Evolutionary conservation across 2,113 vertebrate genomes (phyloP), one percentile per base, ranked within the genome.

Genomic region (Gobiocypris rarus): DNA sequence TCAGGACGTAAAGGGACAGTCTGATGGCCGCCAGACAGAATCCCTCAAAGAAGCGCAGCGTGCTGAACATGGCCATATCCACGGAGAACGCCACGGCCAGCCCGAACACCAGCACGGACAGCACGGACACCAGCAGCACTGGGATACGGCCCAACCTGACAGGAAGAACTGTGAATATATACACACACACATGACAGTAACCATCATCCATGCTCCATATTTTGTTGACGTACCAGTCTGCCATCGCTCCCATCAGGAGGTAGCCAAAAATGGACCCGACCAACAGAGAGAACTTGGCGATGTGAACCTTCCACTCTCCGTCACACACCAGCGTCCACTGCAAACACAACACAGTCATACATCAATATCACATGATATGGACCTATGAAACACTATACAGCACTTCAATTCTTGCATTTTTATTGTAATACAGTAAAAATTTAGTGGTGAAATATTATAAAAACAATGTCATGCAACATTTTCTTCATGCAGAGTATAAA

Each of bases 281-380:
- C 84, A 99, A 94, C 81, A 99, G 88, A 45, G 98, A 99, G 92
- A 99, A 99, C 89, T 98, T 99, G 86, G 97, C 97, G 89, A 99
- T 97, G 92, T 99, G 97, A 58, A 98, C 97, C 92, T 98, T 98
- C 97, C 97, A 99, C 84, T 97, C 94, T 71, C 96, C 97, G 87
- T 98, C 96, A 88, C 98, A 99, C 89, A 99, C 97, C 93, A 99
- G 95, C 90, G 97, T 95, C 97, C 97, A 99, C 98, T 99, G 28
- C 41, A 74, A 86, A 75, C 75, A 73, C 5, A 56, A 22, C 34
- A 19, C 19, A 52, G 1, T 1, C 14, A 52, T 6, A 52, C 52
- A 54, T 2, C 7, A 7, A 54, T 19, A 22, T 54, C 52, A 54
- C 13, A 50, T 15, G 45, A 48, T 45, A 45, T 3, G 11, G 2